Conservation (phyloP, 1,140 invertebrate genomes). For the Subanguina moxae region DNA sequence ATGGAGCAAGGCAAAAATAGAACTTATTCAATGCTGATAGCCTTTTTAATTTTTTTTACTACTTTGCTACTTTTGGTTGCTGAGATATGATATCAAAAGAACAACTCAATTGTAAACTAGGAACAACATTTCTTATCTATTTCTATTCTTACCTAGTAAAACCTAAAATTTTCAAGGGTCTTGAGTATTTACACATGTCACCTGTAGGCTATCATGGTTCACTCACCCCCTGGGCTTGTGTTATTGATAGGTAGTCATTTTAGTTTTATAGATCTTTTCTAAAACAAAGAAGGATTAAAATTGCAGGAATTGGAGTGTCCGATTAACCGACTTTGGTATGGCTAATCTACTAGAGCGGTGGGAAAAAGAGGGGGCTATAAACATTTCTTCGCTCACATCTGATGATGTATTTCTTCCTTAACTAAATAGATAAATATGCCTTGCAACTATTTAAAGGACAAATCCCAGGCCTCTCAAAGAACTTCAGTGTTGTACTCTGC, state of each 20-base stretch:
- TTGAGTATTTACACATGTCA: constrained; percentile 58
- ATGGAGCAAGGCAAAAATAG: too few relatives aligned
- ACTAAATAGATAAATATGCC: too few relatives aligned
- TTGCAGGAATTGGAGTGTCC: constrained; percentile 54
- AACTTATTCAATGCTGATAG: too few relatives aligned
- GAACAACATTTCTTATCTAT: too few relatives aligned
- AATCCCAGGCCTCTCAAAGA: constrained; percentile 48
- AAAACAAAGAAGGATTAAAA: too few relatives aligned
- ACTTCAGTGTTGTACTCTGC: constrained; percentile 50
- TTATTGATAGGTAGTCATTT: constrained; percentile 51
- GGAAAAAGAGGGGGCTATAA: constrained; percentile 48
- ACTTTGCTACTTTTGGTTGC: too few relatives aligned
- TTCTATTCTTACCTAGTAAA: background rate
- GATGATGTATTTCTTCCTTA: constrained; percentile 24
- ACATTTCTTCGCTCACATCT: constrained; percentile 24
- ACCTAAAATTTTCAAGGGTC: constrained; percentile 28
- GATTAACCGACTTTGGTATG: constrained; percentile 55
- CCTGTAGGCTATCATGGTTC: constrained; percentile 56
- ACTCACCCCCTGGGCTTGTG: constrained; percentile 52
- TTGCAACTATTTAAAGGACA: constrained; percentile 32
- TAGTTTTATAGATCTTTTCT: too few relatives aligned
- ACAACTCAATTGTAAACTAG: too few relatives aligned
- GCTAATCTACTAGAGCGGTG: constrained; percentile 56
- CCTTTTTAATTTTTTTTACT: too few relatives aligned
- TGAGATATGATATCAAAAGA: too few relatives aligned